These are phyloP conservation scores for Diadophis punctatus DNA, from an alignment of 2,113 vertebrate species.

Conservation along the genomic window DNA sequence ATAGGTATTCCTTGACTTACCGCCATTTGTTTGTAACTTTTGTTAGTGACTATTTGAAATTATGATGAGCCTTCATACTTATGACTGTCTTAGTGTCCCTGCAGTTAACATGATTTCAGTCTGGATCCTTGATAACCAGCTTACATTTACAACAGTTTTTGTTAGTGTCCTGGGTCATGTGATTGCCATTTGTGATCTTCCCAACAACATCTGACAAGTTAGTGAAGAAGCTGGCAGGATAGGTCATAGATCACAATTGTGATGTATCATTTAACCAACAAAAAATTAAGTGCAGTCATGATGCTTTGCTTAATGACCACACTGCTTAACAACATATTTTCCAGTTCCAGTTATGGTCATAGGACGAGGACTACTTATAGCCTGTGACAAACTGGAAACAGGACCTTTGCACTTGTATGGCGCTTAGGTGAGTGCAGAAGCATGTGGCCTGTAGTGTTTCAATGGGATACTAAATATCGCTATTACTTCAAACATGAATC, in stretches of 20 bases:
- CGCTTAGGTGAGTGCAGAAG: background rate
- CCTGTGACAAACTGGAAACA: background rate
- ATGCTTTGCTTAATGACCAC: background rate
- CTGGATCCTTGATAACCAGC: background rate
- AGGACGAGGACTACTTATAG: background rate
- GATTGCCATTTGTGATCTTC: background rate
- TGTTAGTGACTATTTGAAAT: background rate
- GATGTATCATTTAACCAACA: background rate
- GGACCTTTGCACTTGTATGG: background rate
- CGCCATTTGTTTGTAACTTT: background rate
- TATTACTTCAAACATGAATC: background rate
- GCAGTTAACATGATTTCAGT: background rate
- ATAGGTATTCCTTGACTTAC: background rate
- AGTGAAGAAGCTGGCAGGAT: background rate
- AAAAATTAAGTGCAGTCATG: background rate
- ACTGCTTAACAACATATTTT: background rate
- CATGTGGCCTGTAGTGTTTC: background rate
- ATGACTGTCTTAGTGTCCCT: background rate
- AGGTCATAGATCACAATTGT: background rate
- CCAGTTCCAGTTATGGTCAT: background rate
- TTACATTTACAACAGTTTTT: background rate
- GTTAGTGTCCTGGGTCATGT: background rate
- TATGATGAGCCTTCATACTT: background rate
- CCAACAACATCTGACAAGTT: background rate
- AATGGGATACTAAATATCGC: background rate